phyloP scores from a whole-genome alignment of 2,113 vertebrate species.

The Chroicocephalus ridibundus region DNA sequence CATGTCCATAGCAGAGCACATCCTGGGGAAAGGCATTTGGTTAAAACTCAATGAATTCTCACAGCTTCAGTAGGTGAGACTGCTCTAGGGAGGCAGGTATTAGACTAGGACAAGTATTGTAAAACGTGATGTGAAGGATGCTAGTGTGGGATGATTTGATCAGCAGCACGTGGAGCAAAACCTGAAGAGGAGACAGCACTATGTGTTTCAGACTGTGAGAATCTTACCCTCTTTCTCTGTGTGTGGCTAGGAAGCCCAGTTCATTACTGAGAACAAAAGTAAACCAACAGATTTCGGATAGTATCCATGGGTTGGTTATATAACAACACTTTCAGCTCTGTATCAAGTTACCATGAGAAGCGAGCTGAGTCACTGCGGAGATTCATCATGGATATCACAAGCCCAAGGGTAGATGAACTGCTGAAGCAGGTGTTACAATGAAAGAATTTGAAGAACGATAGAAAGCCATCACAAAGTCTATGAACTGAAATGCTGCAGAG shows the following conservation, averaged over 20 bases:
- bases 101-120: background rate
- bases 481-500: background rate
- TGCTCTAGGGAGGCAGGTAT: background rate
- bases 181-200: background rate
- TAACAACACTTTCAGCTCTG: background rate
- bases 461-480: background rate
- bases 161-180: background rate
- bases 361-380: constrained; percentile 7
- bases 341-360: background rate
- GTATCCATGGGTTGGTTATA: background rate
- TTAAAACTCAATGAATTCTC: background rate
- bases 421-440: background rate
- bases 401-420: background rate
- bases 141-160: background rate
- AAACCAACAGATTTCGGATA: background rate
- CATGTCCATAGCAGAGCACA: background rate
- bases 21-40: background rate
- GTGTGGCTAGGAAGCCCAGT: background rate
- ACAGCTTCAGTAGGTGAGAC: background rate
- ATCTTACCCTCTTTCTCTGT: background rate
- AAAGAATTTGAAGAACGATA: background rate
- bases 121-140: background rate
- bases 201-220: background rate
- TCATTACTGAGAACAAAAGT: background rate
- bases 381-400: background rate